Evolutionary conservation across 2,888 invertebrate genomes (phyloP).

Genomic region (Osedax frankpressi): DNA sequence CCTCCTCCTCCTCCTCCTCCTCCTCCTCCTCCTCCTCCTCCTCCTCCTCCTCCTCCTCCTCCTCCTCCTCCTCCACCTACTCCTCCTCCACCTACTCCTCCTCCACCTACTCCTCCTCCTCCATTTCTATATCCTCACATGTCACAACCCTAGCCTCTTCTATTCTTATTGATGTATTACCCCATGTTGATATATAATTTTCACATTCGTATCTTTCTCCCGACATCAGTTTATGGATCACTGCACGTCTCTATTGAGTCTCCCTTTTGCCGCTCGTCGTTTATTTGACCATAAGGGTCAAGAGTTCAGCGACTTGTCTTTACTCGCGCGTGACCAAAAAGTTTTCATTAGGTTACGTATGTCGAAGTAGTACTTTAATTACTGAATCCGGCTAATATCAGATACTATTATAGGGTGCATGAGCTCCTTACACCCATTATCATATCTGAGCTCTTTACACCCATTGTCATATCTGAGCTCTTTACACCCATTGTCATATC

Average conservation of each 20-base stretch:
- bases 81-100: neutral
- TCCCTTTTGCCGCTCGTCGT: constrained; percentile 44
- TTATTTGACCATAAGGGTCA: constrained; percentile 42
- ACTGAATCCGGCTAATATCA: no score
- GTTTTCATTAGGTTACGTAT: constrained; percentile 33
- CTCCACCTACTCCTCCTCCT: neutral
- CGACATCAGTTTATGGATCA: constrained; percentile 41
- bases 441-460: no score
- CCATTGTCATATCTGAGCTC: no score
- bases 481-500: no score
- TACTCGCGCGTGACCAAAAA: constrained; percentile 38
- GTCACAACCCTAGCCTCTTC: constrained; percentile 6
- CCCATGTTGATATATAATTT: neutral
- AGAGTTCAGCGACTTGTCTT: constrained; percentile 39
- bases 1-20: neutral
- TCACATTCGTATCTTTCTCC: neutral
- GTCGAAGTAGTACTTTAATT: no score
- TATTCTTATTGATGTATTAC: neutral
- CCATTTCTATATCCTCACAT: neutral
- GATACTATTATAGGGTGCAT: no score
- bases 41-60: neutral
- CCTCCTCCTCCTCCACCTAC: neutral
- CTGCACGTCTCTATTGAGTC: constrained; percentile 38
- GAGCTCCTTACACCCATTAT: no score
- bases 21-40: neutral